Evolutionary conservation across 2,113 vertebrate genomes (phyloP).

Genomic region (Oreamnos americanus): DNA sequence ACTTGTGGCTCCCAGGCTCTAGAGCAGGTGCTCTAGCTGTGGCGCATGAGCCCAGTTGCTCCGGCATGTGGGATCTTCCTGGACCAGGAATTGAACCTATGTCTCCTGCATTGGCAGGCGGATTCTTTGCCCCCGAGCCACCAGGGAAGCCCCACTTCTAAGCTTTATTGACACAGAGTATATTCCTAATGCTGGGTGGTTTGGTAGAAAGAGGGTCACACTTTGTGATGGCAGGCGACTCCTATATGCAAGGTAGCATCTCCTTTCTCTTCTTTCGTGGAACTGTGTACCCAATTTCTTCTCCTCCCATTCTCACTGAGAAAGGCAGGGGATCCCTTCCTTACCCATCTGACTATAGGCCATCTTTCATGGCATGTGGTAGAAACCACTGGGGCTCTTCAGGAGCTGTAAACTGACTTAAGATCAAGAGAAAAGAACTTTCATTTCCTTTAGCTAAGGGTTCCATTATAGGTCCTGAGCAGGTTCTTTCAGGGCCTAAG

Average conservation of each 20-base stretch:
- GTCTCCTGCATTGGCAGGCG: background rate
- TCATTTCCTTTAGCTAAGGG: background rate
- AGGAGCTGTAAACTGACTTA: background rate
- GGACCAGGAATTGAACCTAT: background rate
- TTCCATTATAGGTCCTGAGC: too few relatives aligned
- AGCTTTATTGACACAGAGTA: background rate
- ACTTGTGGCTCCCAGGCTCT: background rate
- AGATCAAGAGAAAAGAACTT: background rate
- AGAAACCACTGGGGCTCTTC: fast-evolving
- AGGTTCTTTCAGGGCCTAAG: background rate
- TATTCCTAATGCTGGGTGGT: background rate
- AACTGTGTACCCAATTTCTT: background rate
- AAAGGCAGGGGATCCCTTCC: background rate
- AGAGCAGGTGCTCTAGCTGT: fast-evolving
- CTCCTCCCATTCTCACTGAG: background rate
- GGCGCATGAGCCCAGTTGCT: fast-evolving
- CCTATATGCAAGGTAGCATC: background rate
- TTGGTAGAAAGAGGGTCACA: background rate
- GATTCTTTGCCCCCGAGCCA: background rate
- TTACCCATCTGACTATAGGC: background rate
- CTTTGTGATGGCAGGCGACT: background rate
- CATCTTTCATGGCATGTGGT: background rate
- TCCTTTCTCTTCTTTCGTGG: background rate
- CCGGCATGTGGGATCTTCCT: background rate
- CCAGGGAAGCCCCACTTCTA: background rate